These are phyloP conservation scores for Amphimedon queenslandica DNA, from an alignment of 37 sponge, comb jelly and placozoan species.

Conservation along the genomic window DNA sequence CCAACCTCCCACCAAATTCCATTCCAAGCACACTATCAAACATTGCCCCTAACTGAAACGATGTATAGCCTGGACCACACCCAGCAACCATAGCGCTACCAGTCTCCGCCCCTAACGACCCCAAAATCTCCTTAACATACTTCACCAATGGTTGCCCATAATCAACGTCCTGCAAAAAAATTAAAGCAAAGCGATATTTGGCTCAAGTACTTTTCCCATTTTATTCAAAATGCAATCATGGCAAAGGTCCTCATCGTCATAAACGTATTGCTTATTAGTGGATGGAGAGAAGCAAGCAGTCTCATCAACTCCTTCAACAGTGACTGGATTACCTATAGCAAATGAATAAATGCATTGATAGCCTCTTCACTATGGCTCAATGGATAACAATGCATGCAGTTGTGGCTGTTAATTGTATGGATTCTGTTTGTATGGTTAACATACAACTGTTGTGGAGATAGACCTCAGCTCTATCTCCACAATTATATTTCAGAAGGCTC, in stretches of 20 bases:
- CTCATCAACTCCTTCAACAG: neutral
- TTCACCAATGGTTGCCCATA: constrained; percentile 22
- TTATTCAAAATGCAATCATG: neutral
- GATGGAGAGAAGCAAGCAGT: neutral
- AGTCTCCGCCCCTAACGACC: constrained; percentile 4
- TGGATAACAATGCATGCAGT: no score
- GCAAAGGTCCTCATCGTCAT: constrained; percentile 29
- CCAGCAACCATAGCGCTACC: constrained; percentile 42
- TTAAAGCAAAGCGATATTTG: neutral
- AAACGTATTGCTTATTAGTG: constrained; percentile 42
- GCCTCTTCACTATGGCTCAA: no score
- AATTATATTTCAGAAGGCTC: no score
- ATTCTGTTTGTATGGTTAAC: no score
- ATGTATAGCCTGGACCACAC: constrained; percentile 62
- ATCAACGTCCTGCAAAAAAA: constrained; percentile 10
- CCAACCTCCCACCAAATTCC: constrained; percentile 73
- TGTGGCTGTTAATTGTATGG: no score
- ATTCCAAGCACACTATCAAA: constrained; percentile 71
- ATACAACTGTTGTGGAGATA: no score
- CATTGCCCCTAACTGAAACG: constrained; percentile 42
- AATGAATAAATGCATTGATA: no score
- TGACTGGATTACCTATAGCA: neutral
- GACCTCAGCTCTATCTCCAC: no score
- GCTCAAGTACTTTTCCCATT: constrained; percentile 28
- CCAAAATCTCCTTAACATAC: neutral